Base-by-base conservation (phyloP, 2,797 vertebrate genomes). In the Naso thynnoides region DNA sequence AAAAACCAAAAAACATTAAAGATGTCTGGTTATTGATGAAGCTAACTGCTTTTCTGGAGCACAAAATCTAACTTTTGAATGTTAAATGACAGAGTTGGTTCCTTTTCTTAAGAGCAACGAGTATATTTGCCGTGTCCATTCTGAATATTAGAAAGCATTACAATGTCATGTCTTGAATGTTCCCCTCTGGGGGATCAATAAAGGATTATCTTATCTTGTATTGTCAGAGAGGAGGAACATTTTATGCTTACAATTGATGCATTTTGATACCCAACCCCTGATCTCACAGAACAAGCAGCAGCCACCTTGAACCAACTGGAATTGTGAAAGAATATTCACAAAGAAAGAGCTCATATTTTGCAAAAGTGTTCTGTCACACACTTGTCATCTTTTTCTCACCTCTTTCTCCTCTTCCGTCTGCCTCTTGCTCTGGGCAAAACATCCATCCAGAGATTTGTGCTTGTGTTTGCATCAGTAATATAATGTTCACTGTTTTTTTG, bases 271-370 rank as follows among this genome's bases (percentile, higher is more conserved):
- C 44, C 27, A 48, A 49, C 23, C 19, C 2, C 6, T 76, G 8
- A 33, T 59, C 41, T 70, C 31, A 33, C 33, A 61, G 58, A 26
- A 27, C 27, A 54, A 48, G 31, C 49, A 55, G 63, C 61, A 55
- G 63, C 61, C 56, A 55, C 45, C 27, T 69, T 59, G 49, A 70
- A 48, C 42, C 6, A 60, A 6, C 6, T 56, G 8, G 49, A 72
- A 59, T 15, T 21, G 58, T 73, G 66, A 6, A 59, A 27, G 31
- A 38, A 8, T 50, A 62, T 69, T 67, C 18, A 61, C 31, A 79
- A 53, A 47, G 47, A 69, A 42, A 42, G 55, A 65, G 38, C 67
- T 76, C 52, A 63, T 66, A 70, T 65, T 76, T 66, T 72, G 41
- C 45, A 70, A 73, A 73, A 66, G 45, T 74, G 49, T 38, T 14